Evolutionary conservation across 2,888 invertebrate species (phyloP), one percentile per base, ranked within the genome.

Genomic region (Pardosa pseudoannulata): DNA sequence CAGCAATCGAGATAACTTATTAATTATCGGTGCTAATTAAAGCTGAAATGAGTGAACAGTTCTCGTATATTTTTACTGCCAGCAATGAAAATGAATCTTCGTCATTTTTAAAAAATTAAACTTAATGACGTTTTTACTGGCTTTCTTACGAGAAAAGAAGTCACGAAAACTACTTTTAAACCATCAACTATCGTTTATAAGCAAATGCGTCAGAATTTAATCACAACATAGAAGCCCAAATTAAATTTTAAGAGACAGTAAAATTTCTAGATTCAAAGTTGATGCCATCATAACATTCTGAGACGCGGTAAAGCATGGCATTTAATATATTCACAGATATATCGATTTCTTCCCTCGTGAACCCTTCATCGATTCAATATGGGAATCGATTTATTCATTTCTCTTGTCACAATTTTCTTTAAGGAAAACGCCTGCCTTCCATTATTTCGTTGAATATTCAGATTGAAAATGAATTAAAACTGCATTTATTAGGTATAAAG

Each of bases 321-420:
- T 31, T 65, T 65, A 65, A 65, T 65, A 31, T 31, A 65, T 56
- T 56, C 56, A 6, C 65, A 65, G 31, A 65, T 65, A 65, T 31
- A 65, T 65, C 31, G 65, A 65, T 31, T 65, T 13, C 29, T 19
- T 16, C 16, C 29, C 5, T 5, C 16, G 31, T n/a, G n/a, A 29
- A 65, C 16, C 50, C 29, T 65, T 65, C 31, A 65, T 29, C 65
- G 65, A 65, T 31, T 65, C 65, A 16, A 16, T 16, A 28, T 6
- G 29, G 29, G 31, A 7, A 65, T 62, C 62, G 62, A 62, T 62
- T 62, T 62, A 23, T 62, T 28, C 62, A 28, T 62, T 9, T 46
- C 41, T 46, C 41, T 46, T 46, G 41, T 46, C 16, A 46, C 41
- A 46, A 16, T 13, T 46, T 46, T 6, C 41, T 46, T 2, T 46